These are phyloP conservation scores for Telmatherina bonti DNA, from an alignment of 2,797 vertebrate species.

Conservation along the genomic window DNA sequence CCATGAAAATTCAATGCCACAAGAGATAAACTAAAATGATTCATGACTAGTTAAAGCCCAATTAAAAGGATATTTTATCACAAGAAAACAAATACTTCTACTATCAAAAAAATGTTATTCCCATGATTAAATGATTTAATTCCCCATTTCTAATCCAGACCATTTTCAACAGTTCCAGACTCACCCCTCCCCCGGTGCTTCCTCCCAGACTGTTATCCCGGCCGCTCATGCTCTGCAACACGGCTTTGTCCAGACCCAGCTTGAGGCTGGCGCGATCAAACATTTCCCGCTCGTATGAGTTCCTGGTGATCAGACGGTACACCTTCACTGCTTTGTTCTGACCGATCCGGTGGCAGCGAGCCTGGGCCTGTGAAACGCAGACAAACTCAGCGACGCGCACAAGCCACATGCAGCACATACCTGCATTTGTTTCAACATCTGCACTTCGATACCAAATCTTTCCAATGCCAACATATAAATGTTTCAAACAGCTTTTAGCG, in stretches of 20 bases:
- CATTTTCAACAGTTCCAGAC: constrained; percentile 39
- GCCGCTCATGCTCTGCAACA: constrained; percentile 98
- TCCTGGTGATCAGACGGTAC: constrained; percentile 96
- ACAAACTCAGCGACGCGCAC: not conserved
- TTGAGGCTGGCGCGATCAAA: constrained; percentile 98
- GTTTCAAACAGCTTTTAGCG: not conserved
- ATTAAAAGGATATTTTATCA: not conserved
- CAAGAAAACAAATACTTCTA: constrained; percentile 19
- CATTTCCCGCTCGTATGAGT: constrained; percentile 98
- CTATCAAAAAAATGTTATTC: constrained; percentile 17
- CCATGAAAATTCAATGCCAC: not conserved
- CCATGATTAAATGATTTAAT: constrained; percentile 31
- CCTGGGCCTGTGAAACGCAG: constrained; percentile 89
- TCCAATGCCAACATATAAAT: not conserved
- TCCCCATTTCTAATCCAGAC: constrained; percentile 17
- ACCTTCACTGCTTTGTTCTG: constrained; percentile 99
- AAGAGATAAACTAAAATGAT: not conserved
- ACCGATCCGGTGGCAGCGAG: constrained; percentile 97
- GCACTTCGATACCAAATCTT: not conserved
- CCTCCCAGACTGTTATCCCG: constrained; percentile 93
- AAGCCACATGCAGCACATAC: not conserved
- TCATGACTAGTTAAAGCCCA: constrained; percentile 1
- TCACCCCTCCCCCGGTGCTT: constrained; percentile 75
- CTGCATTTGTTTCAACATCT: not conserved
- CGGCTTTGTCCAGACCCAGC: constrained; percentile 96